Conservation (phyloP, 2,797 vertebrate genomes). For the Lepidocolaptes lacrymiger region DNA sequence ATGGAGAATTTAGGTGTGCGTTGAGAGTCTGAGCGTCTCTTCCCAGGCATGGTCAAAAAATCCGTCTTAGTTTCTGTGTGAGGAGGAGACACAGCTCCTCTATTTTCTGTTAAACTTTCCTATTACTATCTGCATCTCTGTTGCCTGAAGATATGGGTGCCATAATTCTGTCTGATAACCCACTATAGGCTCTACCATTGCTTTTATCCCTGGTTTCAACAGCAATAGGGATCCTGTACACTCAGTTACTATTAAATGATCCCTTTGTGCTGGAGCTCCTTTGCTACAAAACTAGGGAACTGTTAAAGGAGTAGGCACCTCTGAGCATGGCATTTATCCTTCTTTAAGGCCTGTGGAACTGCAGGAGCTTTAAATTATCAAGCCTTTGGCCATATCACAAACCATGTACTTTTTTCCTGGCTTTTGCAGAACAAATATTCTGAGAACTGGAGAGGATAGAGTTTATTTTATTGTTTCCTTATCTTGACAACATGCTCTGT, state of each 20-base stretch:
- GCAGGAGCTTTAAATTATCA: not conserved
- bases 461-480: constrained; percentile 21
- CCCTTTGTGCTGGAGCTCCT: not conserved
- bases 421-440: not conserved
- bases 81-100: not conserved
- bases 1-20: not conserved
- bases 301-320: not conserved
- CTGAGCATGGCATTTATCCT: not conserved
- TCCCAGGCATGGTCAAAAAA: not conserved
- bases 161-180: not conserved
- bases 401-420: not conserved
- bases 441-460: not conserved
- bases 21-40: not conserved
- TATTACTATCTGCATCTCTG: not conserved
- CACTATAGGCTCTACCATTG: not conserved
- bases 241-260: not conserved
- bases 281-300: not conserved
- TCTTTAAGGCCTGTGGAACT: not conserved
- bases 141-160: not conserved
- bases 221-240: not conserved
- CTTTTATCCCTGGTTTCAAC: constrained; percentile 5
- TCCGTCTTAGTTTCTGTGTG: not conserved
- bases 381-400: not conserved
- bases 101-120: not conserved
- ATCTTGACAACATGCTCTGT: not conserved